These are phyloP conservation scores for Stenurella melanura DNA, from an alignment of 2,888 invertebrate species.

Conservation along the genomic window DNA sequence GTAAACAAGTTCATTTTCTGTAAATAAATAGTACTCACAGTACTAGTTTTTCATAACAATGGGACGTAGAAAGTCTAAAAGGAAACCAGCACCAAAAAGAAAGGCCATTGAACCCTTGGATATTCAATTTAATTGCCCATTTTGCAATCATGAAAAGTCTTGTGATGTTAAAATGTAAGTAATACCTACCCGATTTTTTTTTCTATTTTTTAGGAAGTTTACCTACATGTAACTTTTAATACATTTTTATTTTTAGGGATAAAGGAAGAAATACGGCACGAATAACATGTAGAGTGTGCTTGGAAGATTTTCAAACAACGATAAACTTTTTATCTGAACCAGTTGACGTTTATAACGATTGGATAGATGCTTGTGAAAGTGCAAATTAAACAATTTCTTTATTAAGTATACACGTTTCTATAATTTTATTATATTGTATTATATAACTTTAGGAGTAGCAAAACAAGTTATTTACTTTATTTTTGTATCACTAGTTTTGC, in stretches of 20 bases:
- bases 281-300: conserved; percentile 95
- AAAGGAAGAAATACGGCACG: conserved; percentile 94
- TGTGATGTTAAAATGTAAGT: conserved; percentile 98
- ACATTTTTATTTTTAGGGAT: conserved; percentile 85
- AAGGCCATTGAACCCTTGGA: conserved; percentile 96
- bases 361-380: conserved; percentile 99
- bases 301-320: conserved; percentile 97
- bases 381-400: conserved; percentile 80
- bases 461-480: neutral
- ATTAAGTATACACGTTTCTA: neutral
- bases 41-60: conserved; percentile 73
- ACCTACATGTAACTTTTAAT: conserved; percentile 25
- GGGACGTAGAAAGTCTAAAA: conserved; percentile 97
- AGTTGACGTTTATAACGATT: conserved; percentile 99
- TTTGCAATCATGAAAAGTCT: conserved; percentile 99
- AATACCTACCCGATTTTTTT: conserved; percentile 69
- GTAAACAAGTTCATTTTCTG: neutral
- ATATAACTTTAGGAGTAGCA: neutral
- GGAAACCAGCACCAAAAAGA: conserved; percentile 96
- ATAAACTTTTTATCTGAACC: conserved; percentile 98
- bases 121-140: conserved; percentile 98
- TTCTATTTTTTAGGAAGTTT: conserved; percentile 14
- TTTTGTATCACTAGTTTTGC: too few species aligned
- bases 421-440: neutral
- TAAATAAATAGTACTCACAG: neutral